Percentiles rank a stretch among this genome's conserved stretches.
Conservation (phyloP, 92 coral and sea anemone genomes). For the Hydrozoanthus gracilis region DNA sequence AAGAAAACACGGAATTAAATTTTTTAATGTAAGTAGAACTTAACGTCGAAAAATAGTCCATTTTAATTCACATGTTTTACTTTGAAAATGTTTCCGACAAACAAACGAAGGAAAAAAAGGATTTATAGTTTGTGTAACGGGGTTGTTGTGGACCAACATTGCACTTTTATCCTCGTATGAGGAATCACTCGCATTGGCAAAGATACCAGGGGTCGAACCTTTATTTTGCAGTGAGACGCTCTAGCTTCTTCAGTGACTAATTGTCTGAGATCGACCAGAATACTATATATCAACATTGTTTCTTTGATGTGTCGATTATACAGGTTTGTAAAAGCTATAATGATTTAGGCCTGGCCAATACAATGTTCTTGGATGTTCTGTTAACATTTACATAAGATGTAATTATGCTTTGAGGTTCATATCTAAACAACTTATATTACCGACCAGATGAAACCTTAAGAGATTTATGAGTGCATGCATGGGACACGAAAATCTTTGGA, state of each 20-base stretch:
- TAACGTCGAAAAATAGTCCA: too few relatives aligned
- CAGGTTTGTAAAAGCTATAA: neutral
- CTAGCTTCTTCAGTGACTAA: neutral
- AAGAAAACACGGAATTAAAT: too few relatives aligned
- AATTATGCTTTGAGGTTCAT: too few relatives aligned
- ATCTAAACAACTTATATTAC: neutral
- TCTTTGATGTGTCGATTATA: neutral
- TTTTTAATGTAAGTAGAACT: too few relatives aligned
- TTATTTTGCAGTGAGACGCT: too few relatives aligned
- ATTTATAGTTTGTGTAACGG: neutral
- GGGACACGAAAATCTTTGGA: neutral
- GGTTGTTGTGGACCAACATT: neutral
- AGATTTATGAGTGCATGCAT: neutral
- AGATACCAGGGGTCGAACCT: neutral
- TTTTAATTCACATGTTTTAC: too few relatives aligned
- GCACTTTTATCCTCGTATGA: neutral
- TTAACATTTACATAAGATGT: neutral
- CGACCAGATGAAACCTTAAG: neutral
- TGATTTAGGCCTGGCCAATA: too few relatives aligned
- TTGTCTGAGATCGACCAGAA: constrained; percentile 12
- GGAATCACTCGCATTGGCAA: constrained; percentile 11
- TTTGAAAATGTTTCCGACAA: too few relatives aligned
- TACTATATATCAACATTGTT: neutral
- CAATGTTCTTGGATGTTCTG: neutral
- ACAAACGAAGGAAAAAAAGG: too few relatives aligned